Base-by-base conservation (phyloP, 2,113 vertebrate genomes). In the Podarcis raffonei region DNA sequence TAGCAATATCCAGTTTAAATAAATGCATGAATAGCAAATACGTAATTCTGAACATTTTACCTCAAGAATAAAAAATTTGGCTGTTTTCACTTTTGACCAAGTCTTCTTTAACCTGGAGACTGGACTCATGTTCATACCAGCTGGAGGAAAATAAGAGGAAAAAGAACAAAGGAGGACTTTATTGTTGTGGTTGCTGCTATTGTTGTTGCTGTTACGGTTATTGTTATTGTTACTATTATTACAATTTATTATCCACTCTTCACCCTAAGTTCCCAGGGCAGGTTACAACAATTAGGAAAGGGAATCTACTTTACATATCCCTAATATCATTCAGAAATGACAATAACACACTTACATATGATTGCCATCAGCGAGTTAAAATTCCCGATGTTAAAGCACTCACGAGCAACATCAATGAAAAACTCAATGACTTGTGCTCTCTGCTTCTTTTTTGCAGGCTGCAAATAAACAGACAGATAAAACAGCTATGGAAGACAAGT, bases 291-390 rank as follows among this genome's bases (percentile, higher is more conserved):
- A 39, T 37, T 93, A 68, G 81, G 68, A 90, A 76, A 69, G 74
- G 7, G 20, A 4, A 39, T 62, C 84, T 7, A 66, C 39, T 71
- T 68, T 84, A 85, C 48, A 42, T 6, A 66, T 4, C 80, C 32
- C 4, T 23, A 66, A 65, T 53, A 11, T 7, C 8, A 78, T 92
- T 86, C 0, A 23, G 74, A 69, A 75, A 42, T 39, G 66, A 84
- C 4, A 5, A 20, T 2, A 0, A 5, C 12, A 66, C 91, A 98
- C 98, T 98, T 96, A 99, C 99, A 99, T 94, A 98, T 98, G 89
- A 99, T 98, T 90, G 98, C 99, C 98, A 99, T 98, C 90, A 99
- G 97, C 0, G 98, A 99, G 96, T 98, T 99, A 94, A 99, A 99
- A 97, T 99, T 99, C 95, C 99, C 98, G 3, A 99, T 99, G 96